Base-by-base conservation (phyloP, 2,888 invertebrate species). In the Hemistola chrysoprasaria region DNA sequence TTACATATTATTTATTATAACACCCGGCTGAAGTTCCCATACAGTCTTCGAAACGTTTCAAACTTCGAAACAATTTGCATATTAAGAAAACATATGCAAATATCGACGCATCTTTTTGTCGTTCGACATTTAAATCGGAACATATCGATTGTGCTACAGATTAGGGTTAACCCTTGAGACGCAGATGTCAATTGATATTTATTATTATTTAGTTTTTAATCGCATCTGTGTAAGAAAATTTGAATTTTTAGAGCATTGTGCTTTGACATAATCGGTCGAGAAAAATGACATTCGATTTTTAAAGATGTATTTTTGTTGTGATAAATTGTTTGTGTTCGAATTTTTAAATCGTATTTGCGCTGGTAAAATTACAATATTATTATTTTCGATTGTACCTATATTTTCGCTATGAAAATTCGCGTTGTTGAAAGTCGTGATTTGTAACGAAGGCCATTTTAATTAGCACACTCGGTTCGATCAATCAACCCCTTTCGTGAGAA, bases 11-110 rank as follows among this genome's bases (percentile, higher is more conserved):
- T 4, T 3, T 16, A n/a, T n/a, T n/a, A n/a, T n/a, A n/a, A 16
- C 70, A 65, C 62, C 65, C 71, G 61, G 46, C 47, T 53, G 41
- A 59, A 56, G 59, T 81, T 85, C 82, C 82, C 85, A 85, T 82
- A 79, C 53, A n/a, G n/a, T n/a, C n/a, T n/a, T 53, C 48, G 50
- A 25, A 38, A 25, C 38, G 73, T 59, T 62, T 70, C 65, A 69
- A 70, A 73, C 71, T 66, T 68, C 65, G 69, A 63, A 66, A 67
- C 65, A 64, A 87, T 87, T 86, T 81, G 80, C 87, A 87, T 71
- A 69, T 64, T 75, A 84, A 85, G 84, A 78, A 81, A 78, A 70
- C 75, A 59, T 84, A 86, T 85, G 86, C 86, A 85, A 86, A 86
- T 82, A 69, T 64, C 56, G 61, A 61, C 59, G 67, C 68, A 76